A percentile compares a stretch with the other conserved stretches of the same genome.
These are phyloP conservation scores for Rhagoletis pomonella DNA, from an alignment of 1,140 invertebrate species.

Conservation along the genomic window DNA sequence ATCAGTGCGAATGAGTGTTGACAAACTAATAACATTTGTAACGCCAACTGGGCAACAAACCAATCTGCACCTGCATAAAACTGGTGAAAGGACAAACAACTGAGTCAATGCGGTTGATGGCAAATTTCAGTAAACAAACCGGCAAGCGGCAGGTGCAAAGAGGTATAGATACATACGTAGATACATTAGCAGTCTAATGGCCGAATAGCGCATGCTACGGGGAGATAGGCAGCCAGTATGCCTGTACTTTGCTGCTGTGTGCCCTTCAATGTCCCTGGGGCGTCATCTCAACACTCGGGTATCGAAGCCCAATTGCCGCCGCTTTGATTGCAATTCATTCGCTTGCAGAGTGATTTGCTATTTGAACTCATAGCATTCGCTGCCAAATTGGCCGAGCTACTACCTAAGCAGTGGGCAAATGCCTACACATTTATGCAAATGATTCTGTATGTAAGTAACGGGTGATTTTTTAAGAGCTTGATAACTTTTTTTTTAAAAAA, in stretches of 20 bases:
- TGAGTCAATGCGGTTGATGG: not conserved
- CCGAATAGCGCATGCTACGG: not conserved
- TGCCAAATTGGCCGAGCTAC: not conserved
- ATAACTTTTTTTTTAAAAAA: no score
- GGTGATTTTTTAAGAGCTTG: no score
- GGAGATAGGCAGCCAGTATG: not conserved
- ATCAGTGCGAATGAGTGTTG: conserved; percentile 22
- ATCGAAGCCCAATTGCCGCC: conserved; percentile 37
- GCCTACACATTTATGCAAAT: conserved; percentile 41
- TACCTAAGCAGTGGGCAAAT: conserved; percentile 20
- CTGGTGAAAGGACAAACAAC: not conserved
- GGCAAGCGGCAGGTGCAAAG: no score
- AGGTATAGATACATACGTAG: no score
- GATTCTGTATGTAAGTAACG: not conserved
- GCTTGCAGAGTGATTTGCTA: not conserved
- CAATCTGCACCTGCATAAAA: not conserved
- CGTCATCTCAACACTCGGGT: not conserved
- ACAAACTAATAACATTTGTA: conserved; percentile 42
- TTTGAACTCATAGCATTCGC: not conserved
- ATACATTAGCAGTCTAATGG: not conserved
- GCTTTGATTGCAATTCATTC: conserved; percentile 48
- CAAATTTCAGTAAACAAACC: not conserved
- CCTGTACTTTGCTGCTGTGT: not conserved
- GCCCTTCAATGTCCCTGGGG: not conserved
- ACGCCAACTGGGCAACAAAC: not conserved